These are phyloP conservation scores for Batillaria attramentaria DNA, from an alignment of 1,140 invertebrate species.

Conservation along the genomic window DNA sequence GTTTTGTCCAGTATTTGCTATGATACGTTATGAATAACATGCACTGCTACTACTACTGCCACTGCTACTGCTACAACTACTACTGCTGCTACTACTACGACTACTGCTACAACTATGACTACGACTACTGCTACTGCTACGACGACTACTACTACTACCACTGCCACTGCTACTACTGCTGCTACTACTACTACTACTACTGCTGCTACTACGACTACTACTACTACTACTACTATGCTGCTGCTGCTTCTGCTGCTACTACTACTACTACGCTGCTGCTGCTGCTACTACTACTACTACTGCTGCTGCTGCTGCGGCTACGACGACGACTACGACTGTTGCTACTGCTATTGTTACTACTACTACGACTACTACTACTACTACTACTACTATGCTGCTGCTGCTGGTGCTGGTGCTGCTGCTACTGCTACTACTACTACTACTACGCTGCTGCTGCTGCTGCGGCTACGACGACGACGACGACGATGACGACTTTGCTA, in stretches of 20 bases:
- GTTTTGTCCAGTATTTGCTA: too few relatives aligned
- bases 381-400: constrained; percentile 20
- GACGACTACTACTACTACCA: not conserved
- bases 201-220: constrained; percentile 35
- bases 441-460: constrained; percentile 22
- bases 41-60: constrained; percentile 4
- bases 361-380: constrained; percentile 26
- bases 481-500: constrained; percentile 1
- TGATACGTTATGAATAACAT: too few relatives aligned
- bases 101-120: constrained; percentile 14
- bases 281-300: constrained; percentile 36
- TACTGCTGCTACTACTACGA: constrained; percentile 17
- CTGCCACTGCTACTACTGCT: constrained; percentile 13
- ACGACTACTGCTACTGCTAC: constrained; percentile 1
- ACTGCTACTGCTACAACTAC: constrained; percentile 11
- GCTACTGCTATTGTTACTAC: constrained; percentile 16
- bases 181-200: constrained; percentile 33
- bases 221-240: constrained; percentile 38
- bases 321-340: not conserved
- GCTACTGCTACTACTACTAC: constrained; percentile 29
- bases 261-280: constrained; percentile 36
- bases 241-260: constrained; percentile 36
- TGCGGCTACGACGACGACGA: too few relatives aligned
- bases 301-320: constrained; percentile 21
- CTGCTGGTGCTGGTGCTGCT: constrained; percentile 24